Percentiles rank a stretch among this genome's conserved stretches.
Conservation (phyloP, 2,888 invertebrate genomes). For the Candidula unifasciata region DNA sequence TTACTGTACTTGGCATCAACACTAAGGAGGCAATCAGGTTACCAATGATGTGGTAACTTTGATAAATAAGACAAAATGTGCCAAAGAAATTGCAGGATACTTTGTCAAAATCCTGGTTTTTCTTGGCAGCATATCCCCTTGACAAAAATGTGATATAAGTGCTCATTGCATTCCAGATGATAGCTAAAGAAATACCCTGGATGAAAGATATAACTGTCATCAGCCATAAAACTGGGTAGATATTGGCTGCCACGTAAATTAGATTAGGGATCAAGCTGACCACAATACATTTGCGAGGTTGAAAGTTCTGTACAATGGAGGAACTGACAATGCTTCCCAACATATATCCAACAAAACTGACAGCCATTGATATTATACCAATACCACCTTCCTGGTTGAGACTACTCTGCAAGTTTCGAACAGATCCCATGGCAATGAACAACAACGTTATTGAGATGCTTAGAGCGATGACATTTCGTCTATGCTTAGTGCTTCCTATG, state of each 20-base stretch:
- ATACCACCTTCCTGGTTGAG: conserved; percentile 72
- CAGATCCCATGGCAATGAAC: conserved; percentile 69
- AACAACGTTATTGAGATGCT: conserved; percentile 68
- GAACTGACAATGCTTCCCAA: conserved; percentile 73
- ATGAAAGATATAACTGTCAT: conserved; percentile 70
- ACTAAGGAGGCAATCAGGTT: conserved; percentile 73
- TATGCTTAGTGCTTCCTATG: conserved; percentile 60
- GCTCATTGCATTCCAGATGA: conserved; percentile 74
- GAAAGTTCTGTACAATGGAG: conserved; percentile 69
- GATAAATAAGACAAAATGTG: conserved; percentile 72
- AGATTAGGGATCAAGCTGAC: conserved; percentile 64
- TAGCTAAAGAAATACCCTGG: conserved; percentile 69
- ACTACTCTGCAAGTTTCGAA: conserved; percentile 76
- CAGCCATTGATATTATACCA: conserved; percentile 71
- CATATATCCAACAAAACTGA: conserved; percentile 67
- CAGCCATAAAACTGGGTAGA: conserved; percentile 69
- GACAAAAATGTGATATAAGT: conserved; percentile 74
- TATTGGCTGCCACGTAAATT: conserved; percentile 69
- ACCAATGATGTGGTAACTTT: conserved; percentile 70
- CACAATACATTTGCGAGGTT: conserved; percentile 67
- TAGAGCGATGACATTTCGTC: conserved; percentile 70
- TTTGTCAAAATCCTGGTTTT: conserved; percentile 61
- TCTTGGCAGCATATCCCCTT: conserved; percentile 64
- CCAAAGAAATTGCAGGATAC: conserved; percentile 74
- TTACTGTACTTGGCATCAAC: conserved; percentile 52